These are phyloP conservation scores for Scarus forsteni DNA, from an alignment of 2,797 vertebrate genomes.

Conservation along the genomic window DNA sequence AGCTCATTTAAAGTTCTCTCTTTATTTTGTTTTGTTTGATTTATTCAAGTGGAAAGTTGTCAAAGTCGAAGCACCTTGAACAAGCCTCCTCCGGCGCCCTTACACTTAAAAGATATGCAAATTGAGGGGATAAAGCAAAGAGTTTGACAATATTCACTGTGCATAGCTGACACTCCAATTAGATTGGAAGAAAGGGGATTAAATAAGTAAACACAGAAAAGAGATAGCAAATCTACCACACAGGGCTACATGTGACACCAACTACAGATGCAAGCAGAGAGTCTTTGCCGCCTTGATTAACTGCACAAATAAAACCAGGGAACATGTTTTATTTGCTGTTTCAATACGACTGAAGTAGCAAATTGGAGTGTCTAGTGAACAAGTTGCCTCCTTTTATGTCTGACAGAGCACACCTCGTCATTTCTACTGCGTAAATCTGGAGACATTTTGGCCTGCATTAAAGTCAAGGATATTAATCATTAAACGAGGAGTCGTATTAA, in stretches of 20 bases:
- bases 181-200: constrained; percentile 63
- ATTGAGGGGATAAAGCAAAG: constrained; percentile 67
- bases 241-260: constrained; percentile 57
- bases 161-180: constrained; percentile 71
- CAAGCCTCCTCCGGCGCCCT: constrained; percentile 48
- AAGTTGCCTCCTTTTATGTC: constrained; percentile 67
- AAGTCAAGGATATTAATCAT: constrained; percentile 35
- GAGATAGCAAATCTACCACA: constrained; percentile 63
- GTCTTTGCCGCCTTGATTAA: constrained; percentile 55
- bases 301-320: constrained; percentile 62
- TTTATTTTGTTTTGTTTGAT: constrained; percentile 42
- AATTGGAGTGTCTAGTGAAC: constrained; percentile 77
- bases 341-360: constrained; percentile 55
- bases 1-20: constrained; percentile 19
- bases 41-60: constrained; percentile 68
- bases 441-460: constrained; percentile 37
- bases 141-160: constrained; percentile 57
- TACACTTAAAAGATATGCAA: constrained; percentile 65
- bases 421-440: constrained; percentile 38
- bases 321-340: constrained; percentile 58
- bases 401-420: constrained; percentile 32
- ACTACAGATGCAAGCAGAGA: constrained; percentile 45
- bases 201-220: constrained; percentile 55
- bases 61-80: constrained; percentile 52
- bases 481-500: constrained; percentile 30